Conservation (phyloP, 2,888 invertebrate species). For the Sthenelais limicola region DNA sequence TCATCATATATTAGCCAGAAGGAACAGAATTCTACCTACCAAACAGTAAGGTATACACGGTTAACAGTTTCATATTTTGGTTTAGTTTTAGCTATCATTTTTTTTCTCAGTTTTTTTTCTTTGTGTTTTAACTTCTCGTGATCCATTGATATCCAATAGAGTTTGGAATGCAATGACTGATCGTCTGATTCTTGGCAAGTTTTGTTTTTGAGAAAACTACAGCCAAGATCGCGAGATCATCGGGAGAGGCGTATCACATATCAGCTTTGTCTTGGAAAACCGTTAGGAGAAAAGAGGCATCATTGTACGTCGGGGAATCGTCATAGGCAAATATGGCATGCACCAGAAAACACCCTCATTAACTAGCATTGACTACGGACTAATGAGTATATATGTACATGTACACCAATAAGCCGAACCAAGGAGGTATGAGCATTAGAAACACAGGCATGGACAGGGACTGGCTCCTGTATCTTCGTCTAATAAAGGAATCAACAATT, state of each 20-base stretch:
- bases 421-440: conserved; percentile 35
- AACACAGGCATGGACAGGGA: conserved; percentile 35
- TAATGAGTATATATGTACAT: conserved; percentile 34
- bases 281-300: conserved; percentile 32
- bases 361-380: conserved; percentile 27
- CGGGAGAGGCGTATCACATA: conserved; percentile 35
- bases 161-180: conserved; percentile 36
- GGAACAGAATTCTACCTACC: conserved; percentile 31
- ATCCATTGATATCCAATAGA: conserved; percentile 34
- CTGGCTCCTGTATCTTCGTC: conserved; percentile 1
- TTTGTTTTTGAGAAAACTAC: background rate
- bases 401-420: conserved; percentile 31
- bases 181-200: conserved; percentile 24
- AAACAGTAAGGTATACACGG: conserved; percentile 28
- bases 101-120: conserved; percentile 13
- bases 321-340: conserved; percentile 40
- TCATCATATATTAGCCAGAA: conserved; percentile 23
- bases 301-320: conserved; percentile 36
- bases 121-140: conserved; percentile 21
- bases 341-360: conserved; percentile 39
- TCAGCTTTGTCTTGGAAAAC: conserved; percentile 36
- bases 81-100: conserved; percentile 5
- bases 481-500: background rate
- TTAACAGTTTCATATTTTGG: conserved; percentile 19
- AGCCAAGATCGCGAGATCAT: conserved; percentile 35